A percentile compares a stretch with the other conserved stretches of the same genome.
phyloP scores from a whole-genome alignment of 2,888 invertebrate genomes.

The Rhamnusium bicolor region DNA sequence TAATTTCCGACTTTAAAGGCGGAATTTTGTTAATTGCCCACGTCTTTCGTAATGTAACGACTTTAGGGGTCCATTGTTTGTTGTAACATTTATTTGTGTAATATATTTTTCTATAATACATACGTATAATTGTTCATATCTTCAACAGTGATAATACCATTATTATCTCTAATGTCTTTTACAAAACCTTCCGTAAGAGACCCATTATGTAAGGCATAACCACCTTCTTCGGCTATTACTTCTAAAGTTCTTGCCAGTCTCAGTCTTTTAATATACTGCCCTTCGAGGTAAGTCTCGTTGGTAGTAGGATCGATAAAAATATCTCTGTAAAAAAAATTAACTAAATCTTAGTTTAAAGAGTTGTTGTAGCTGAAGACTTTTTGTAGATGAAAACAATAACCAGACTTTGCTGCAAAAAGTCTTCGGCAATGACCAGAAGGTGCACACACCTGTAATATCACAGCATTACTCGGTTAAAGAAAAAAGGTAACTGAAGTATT shows the following conservation, averaged over 20 bases:
- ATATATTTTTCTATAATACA: constrained; percentile 50
- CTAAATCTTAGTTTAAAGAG: too few relatives aligned
- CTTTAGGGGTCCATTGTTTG: too few relatives aligned
- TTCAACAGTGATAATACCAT: constrained; percentile 84
- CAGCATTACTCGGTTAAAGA: too few relatives aligned
- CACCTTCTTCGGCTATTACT: constrained; percentile 73
- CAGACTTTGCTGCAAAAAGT: too few relatives aligned
- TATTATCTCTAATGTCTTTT: constrained; percentile 70
- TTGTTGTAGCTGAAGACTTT: too few relatives aligned
- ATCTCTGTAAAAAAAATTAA: constrained; percentile 48
- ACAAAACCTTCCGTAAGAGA: constrained; percentile 69
- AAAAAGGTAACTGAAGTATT: neutral
- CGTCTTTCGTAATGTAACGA: too few relatives aligned
- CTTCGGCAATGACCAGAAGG: too few relatives aligned
- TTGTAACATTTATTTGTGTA: too few relatives aligned
- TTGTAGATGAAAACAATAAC: too few relatives aligned
- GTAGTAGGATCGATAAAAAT: constrained; percentile 58
- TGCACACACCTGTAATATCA: too few relatives aligned
- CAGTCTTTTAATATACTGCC: constrained; percentile 52
- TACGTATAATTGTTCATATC: constrained; percentile 85
- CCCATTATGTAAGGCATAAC: constrained; percentile 75
- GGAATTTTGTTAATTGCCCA: too few relatives aligned
- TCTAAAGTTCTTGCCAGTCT: constrained; percentile 73
- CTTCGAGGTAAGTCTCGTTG: constrained; percentile 51
- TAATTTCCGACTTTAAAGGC: too few relatives aligned